phyloP scores from a whole-genome alignment of 2,797 vertebrate genomes.

The Hydrolagus colliei region DNA sequence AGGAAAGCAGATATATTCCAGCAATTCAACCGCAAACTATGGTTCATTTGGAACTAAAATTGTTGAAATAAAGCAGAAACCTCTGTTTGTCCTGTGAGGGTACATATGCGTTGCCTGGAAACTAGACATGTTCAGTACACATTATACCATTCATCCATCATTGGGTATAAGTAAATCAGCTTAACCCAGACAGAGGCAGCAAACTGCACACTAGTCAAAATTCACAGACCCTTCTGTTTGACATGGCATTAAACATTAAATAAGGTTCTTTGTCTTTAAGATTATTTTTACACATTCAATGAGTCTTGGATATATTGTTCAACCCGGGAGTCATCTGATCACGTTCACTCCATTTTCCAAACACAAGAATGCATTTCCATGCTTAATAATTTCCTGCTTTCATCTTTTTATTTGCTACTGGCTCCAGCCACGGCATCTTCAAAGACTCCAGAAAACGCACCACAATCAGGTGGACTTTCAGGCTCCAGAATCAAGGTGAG shows the following conservation, averaged over 20 bases:
- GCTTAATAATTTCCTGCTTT: conserved; percentile 53
- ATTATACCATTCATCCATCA: conserved; percentile 80
- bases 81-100: conserved; percentile 74
- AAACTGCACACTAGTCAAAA: conserved; percentile 56
- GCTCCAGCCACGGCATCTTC: conserved; percentile 44
- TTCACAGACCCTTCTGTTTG: conserved; percentile 60
- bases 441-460: conserved; percentile 42
- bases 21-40: conserved; percentile 61
- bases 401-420: conserved; percentile 47
- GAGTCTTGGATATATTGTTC: conserved; percentile 54
- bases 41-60: conserved; percentile 71
- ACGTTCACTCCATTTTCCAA: conserved; percentile 51
- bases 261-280: conserved; percentile 50
- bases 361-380: conserved; percentile 53
- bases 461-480: conserved; percentile 42
- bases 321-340: conserved; percentile 48
- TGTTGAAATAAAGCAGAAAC: conserved; percentile 78
- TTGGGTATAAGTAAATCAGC: conserved; percentile 60
- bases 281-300: conserved; percentile 52
- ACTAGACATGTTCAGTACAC: conserved; percentile 75
- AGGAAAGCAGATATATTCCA: conserved; percentile 34
- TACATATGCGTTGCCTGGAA: conserved; percentile 65
- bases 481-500: conserved; percentile 45
- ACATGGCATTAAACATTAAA: conserved; percentile 57
- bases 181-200: conserved; percentile 61